Evolutionary conservation across 1,140 invertebrate species (phyloP).

Genomic region (Oncopodura yosiiana): DNA sequence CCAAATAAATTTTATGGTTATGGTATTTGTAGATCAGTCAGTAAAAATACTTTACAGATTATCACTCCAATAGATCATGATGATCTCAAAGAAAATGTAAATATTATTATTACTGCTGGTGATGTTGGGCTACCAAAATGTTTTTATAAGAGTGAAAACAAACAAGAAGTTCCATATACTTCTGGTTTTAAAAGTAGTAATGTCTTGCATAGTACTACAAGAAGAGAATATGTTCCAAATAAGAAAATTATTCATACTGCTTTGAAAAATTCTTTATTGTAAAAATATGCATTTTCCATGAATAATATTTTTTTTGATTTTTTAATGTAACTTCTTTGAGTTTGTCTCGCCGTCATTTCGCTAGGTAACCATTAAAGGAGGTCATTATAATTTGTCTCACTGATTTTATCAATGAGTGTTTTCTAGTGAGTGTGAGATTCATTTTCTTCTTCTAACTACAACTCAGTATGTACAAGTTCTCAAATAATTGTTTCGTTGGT

Average conservation of each 20-base stretch:
- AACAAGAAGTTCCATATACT: slow-evolving; percentile 1
- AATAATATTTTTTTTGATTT: no score
- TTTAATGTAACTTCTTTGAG: no score
- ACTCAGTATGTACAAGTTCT: no score
- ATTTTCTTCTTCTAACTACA: no score
- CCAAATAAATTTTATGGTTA: slow-evolving; percentile 15
- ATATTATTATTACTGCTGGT: slow-evolving; percentile 15
- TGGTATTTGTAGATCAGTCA: slow-evolving; percentile 17
- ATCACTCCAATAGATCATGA: slow-evolving; percentile 18
- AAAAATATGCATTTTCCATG: no score
- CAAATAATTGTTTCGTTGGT: no score
- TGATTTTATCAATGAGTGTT: no score
- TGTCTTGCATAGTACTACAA: slow-evolving; percentile 1
- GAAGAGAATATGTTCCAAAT: not conserved
- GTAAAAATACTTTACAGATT: slow-evolving; percentile 7
- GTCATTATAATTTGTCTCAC: no score
- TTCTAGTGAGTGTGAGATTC: no score
- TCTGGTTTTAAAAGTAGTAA: not conserved
- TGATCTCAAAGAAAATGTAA: slow-evolving; percentile 12
- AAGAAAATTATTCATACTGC: slow-evolving; percentile 6
- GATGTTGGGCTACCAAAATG: slow-evolving; percentile 14
- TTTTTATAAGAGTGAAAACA: not conserved
- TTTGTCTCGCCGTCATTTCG: no score
- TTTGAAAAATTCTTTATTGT: slow-evolving; percentile 10
- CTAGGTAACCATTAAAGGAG: no score